These are phyloP conservation scores for Aleiodes sp. DNA, from an alignment of 1,140 invertebrate species.

Conservation along the genomic window DNA sequence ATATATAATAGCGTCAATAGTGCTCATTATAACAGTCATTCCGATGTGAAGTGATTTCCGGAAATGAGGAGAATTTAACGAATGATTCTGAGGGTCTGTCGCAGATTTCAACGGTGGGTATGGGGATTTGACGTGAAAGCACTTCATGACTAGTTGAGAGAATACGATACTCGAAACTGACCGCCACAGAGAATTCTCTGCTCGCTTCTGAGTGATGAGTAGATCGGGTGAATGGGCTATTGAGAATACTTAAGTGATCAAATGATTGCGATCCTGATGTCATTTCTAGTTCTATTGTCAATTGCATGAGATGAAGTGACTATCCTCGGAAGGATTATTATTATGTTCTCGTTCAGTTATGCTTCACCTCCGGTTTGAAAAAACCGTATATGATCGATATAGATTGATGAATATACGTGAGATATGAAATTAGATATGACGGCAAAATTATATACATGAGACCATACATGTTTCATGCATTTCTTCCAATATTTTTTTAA, in stretches of 20 bases:
- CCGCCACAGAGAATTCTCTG: background rate
- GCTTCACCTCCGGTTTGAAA: too few species aligned
- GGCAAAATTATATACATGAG: too few species aligned
- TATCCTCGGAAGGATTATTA: too few species aligned
- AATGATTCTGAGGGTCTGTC: slow-evolving; percentile 8
- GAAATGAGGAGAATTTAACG: background rate
- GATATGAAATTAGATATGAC: too few species aligned
- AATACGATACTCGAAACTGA: background rate
- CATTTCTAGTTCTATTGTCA: background rate
- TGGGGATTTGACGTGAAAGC: background rate
- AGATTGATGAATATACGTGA: too few species aligned
- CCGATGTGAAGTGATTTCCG: background rate
- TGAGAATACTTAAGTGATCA: background rate
- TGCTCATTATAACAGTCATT: background rate
- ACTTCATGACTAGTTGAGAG: background rate
- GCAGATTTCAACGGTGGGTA: background rate
- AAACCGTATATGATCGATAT: too few species aligned
- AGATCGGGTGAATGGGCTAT: background rate
- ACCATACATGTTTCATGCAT: too few species aligned
- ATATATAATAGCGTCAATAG: background rate
- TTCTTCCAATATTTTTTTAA: too few species aligned
- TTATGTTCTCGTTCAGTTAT: too few species aligned
- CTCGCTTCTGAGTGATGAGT: background rate
- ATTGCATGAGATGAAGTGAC: too few species aligned
- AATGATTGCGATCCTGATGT: background rate